Conservation (phyloP, 1,140 invertebrate genomes). For the Bombus sylvicola region DNA sequence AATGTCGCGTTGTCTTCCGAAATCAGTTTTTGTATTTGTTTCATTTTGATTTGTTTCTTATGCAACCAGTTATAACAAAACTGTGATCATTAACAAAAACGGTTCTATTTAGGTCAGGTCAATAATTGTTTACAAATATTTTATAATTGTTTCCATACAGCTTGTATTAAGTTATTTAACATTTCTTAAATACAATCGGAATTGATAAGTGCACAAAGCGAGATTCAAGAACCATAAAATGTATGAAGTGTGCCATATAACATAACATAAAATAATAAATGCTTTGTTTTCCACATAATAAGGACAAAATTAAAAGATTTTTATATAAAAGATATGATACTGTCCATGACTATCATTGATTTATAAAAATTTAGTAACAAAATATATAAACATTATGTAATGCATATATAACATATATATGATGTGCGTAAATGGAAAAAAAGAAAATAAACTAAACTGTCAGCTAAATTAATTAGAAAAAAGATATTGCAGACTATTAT, state of each 20-base stretch:
- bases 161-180: slow-evolving; percentile 17
- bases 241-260: slow-evolving; percentile 46
- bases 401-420: slow-evolving; percentile 16
- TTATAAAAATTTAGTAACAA: slow-evolving; percentile 10
- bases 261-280: slow-evolving; percentile 25
- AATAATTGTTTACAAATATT: slow-evolving; percentile 6
- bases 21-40: neutral
- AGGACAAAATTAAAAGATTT: slow-evolving; percentile 9
- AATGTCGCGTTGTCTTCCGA: slow-evolving; percentile 31
- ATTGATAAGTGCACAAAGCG: slow-evolving; percentile 49
- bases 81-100: slow-evolving; percentile 19
- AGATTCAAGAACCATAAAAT: slow-evolving; percentile 20
- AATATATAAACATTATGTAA: slow-evolving; percentile 13
- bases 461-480: slow-evolving; percentile 2
- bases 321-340: slow-evolving; percentile 6
- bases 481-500: slow-evolving; percentile 11
- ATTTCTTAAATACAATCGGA: slow-evolving; percentile 18
- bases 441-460: neutral
- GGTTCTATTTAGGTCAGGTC: neutral
- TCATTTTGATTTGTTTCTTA: slow-evolving; percentile 6
- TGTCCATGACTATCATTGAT: neutral
- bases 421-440: neutral
- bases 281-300: slow-evolving; percentile 20
- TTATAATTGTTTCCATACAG: slow-evolving; percentile 12
- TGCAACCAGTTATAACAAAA: neutral